Conservation (phyloP, 2,888 invertebrate genomes). For the Petrophora chlorosata region DNA sequence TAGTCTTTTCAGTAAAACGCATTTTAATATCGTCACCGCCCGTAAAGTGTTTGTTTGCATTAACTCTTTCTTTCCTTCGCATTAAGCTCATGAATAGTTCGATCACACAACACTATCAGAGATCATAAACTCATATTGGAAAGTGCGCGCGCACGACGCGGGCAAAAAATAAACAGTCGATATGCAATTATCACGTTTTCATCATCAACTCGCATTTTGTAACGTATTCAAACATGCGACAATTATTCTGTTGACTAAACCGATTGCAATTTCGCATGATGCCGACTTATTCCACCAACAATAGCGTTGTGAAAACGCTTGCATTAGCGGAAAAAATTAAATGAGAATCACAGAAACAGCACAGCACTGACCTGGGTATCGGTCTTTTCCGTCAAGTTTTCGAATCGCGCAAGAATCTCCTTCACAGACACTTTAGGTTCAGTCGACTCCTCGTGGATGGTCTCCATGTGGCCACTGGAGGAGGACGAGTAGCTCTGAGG, state of each 20-base stretch:
- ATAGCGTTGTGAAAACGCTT: constrained; percentile 35
- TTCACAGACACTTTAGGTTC: constrained; percentile 93
- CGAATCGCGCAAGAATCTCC: constrained; percentile 92
- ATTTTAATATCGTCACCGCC: too few species aligned
- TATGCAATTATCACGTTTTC: constrained; percentile 46
- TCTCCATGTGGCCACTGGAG: constrained; percentile 90
- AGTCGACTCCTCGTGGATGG: constrained; percentile 89
- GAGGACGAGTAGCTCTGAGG: constrained; percentile 79
- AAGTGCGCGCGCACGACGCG: constrained; percentile 43
- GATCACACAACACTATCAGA: constrained; percentile 36
- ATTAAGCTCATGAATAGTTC: constrained; percentile 50
- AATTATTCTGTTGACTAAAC: constrained; percentile 34
- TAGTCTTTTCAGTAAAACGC: too few species aligned
- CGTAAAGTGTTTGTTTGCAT: neutral
- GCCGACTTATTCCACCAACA: constrained; percentile 38
- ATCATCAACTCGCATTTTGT: constrained; percentile 45
- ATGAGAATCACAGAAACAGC: constrained; percentile 26
- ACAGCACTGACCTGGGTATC: constrained; percentile 56
- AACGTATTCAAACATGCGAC: constrained; percentile 41
- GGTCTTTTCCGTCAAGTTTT: constrained; percentile 85
- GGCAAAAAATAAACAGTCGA: constrained; percentile 33
- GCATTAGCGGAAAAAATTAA: constrained; percentile 25
- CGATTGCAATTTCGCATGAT: constrained; percentile 44
- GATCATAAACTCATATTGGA: constrained; percentile 54
- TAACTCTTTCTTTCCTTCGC: constrained; percentile 2